A percentile compares a stretch with the other conserved stretches of the same genome.
Conservation (phyloP, 2,888 invertebrate species). For the Penaeus monodon region DNA sequence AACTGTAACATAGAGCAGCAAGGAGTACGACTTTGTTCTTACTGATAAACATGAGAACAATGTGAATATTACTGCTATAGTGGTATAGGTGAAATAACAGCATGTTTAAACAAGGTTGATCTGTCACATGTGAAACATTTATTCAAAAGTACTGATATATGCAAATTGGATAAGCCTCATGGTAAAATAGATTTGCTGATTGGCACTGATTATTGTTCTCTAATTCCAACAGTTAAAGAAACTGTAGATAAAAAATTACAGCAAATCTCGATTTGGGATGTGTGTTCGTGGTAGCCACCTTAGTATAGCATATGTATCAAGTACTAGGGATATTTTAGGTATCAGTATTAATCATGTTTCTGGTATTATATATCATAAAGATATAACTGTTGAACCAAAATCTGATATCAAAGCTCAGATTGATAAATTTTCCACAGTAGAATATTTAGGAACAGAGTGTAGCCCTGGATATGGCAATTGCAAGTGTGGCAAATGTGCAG, state of each 20-base stretch:
- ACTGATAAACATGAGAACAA: not conserved
- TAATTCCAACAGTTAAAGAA: slow-evolving; percentile 2
- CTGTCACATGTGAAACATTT: slow-evolving; percentile 7
- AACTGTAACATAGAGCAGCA: slow-evolving; percentile 1
- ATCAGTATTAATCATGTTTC: slow-evolving; percentile 14
- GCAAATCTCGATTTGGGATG: slow-evolving; percentile 12
- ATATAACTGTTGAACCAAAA: slow-evolving; percentile 4
- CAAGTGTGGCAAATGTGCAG: slow-evolving; percentile 34
- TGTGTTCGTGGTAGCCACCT: slow-evolving; percentile 4
- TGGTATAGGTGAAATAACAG: slow-evolving; percentile 5
- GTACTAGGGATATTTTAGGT: not conserved
- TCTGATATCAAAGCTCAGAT: slow-evolving; percentile 10
- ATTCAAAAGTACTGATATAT: slow-evolving; percentile 14
- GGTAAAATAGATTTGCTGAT: slow-evolving; percentile 10
- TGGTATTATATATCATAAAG: not conserved
- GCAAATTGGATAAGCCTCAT: not conserved
- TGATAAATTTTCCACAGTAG: slow-evolving; percentile 14
- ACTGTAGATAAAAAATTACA: too few species aligned
- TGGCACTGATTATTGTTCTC: slow-evolving; percentile 23
- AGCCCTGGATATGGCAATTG: slow-evolving; percentile 10
- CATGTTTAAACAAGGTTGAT: slow-evolving; percentile 3
- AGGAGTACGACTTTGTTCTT: slow-evolving; percentile 9
- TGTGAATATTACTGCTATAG: not conserved
- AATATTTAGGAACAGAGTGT: slow-evolving; percentile 11
- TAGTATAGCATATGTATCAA: not conserved